Conservation (phyloP, 2,888 invertebrate species). For the Apotomis turbidana region DNA sequence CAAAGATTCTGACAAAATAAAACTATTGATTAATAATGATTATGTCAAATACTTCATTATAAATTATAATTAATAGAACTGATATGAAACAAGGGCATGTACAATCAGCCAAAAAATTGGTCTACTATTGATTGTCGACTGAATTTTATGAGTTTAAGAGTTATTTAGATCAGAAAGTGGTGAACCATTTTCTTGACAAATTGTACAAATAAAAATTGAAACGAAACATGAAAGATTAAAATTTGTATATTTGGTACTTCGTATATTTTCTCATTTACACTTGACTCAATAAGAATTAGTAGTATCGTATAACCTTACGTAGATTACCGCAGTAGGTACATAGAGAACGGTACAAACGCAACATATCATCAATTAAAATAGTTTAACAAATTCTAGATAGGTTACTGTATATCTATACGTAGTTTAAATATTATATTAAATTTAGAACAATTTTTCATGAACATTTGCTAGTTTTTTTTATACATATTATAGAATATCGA, state of each 20-base stretch:
- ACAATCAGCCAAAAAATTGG: too few relatives aligned
- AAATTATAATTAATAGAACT: too few relatives aligned
- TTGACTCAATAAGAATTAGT: constrained; percentile 79
- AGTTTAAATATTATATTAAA: constrained; percentile 65
- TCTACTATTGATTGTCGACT: too few relatives aligned
- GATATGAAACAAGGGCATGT: too few relatives aligned
- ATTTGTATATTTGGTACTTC: constrained; percentile 84
- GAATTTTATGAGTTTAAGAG: too few relatives aligned
- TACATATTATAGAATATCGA: constrained; percentile 65
- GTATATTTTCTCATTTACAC: constrained; percentile 82
- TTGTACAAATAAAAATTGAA: constrained; percentile 47
- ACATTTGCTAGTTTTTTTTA: constrained; percentile 70
- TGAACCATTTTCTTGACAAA: too few relatives aligned
- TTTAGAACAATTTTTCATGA: constrained; percentile 81
- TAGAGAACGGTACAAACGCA: constrained; percentile 73
- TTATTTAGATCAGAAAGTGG: too few relatives aligned
- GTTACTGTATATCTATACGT: constrained; percentile 48
- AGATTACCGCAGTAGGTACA: constrained; percentile 67
- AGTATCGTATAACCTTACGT: constrained; percentile 74
- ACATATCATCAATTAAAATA: constrained; percentile 71
- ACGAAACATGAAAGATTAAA: constrained; percentile 75
- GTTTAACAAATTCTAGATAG: constrained; percentile 75
- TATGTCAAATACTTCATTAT: too few relatives aligned
- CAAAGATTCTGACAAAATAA: too few relatives aligned
- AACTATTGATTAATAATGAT: too few relatives aligned